Percentiles rank a stretch among this genome's conserved stretches.
Conservation (phyloP, 2,113 vertebrate species). For the Phycodurus eques region DNA sequence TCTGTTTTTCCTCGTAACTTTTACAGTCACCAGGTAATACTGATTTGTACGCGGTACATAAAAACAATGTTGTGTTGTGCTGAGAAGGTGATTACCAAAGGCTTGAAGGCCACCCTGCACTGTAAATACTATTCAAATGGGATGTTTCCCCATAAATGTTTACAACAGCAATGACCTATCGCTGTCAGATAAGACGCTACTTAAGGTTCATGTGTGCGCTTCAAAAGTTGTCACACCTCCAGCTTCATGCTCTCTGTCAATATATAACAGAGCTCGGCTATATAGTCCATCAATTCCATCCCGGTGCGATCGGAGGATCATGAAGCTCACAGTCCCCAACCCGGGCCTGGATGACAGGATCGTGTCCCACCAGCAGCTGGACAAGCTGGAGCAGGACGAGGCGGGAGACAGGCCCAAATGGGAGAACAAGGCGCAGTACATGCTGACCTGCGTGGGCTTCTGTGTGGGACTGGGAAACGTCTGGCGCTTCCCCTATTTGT, state of each 20-base stretch:
- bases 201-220: slow-evolving; percentile 14
- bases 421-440: slow-evolving; percentile 91
- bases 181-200: slow-evolving; percentile 16
- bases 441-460: slow-evolving; percentile 89
- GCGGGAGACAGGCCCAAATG: slow-evolving; percentile 82
- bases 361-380: slow-evolving; percentile 77
- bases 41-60: background rate
- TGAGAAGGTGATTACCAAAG: background rate
- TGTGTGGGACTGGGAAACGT: slow-evolving; percentile 90
- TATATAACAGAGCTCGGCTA: slow-evolving; percentile 36
- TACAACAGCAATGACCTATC: background rate
- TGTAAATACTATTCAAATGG: slow-evolving; percentile 3
- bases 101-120: background rate
- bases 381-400: slow-evolving; percentile 79
- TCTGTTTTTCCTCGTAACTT: background rate
- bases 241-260: slow-evolving; percentile 21
- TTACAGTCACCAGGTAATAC: background rate
- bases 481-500: slow-evolving; percentile 90
- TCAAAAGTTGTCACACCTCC: slow-evolving; percentile 24
- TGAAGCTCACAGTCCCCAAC: slow-evolving; percentile 80
- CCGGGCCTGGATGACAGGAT: slow-evolving; percentile 82
- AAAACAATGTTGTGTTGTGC: background rate
- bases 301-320: slow-evolving; percentile 20
- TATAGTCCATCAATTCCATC: slow-evolving; percentile 15
- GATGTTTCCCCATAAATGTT: background rate